These are phyloP conservation scores for Drosophila arawakana DNA, from an alignment of 1,140 invertebrate genomes.

Conservation along the genomic window DNA sequence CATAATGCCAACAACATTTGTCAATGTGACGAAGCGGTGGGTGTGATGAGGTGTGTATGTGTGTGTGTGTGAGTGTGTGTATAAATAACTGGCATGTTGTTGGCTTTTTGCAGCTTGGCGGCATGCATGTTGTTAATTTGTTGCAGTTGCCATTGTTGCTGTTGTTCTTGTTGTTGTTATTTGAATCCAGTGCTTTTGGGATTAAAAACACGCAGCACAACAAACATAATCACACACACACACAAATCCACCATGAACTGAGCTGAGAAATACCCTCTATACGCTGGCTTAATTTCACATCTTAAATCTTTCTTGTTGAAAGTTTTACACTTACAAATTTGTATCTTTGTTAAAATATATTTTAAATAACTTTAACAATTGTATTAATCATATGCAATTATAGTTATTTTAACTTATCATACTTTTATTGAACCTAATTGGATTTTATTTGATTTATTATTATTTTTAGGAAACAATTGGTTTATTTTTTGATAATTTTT, in stretches of 20 bases:
- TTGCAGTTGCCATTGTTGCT: constrained; percentile 53
- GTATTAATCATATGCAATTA: too few species aligned
- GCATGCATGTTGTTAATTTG: constrained; percentile 75
- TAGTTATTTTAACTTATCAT: too few species aligned
- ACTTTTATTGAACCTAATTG: too few species aligned
- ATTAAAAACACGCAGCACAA: constrained; percentile 59
- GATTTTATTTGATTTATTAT: too few species aligned
- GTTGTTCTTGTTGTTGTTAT: constrained; percentile 62
- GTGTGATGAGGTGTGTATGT: constrained; percentile 13
- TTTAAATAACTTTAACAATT: too few species aligned
- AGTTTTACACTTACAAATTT: too few species aligned
- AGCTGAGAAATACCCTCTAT: constrained; percentile 4
- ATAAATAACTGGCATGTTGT: constrained; percentile 74
- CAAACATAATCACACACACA: constrained; percentile 21
- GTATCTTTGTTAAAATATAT: too few species aligned
- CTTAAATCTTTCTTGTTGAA: too few species aligned
- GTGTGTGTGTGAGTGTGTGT: constrained; percentile 24
- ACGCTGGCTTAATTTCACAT: not conserved
- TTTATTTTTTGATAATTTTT: too few species aligned
- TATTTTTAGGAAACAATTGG: too few species aligned
- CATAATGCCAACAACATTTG: constrained; percentile 28
- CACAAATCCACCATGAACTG: constrained; percentile 15
- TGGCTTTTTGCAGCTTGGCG: constrained; percentile 69
- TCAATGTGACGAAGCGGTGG: constrained; percentile 12
- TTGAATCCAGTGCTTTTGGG: constrained; percentile 75